Base-by-base conservation (phyloP, 2,113 vertebrate species). In the Corapipo altera region DNA sequence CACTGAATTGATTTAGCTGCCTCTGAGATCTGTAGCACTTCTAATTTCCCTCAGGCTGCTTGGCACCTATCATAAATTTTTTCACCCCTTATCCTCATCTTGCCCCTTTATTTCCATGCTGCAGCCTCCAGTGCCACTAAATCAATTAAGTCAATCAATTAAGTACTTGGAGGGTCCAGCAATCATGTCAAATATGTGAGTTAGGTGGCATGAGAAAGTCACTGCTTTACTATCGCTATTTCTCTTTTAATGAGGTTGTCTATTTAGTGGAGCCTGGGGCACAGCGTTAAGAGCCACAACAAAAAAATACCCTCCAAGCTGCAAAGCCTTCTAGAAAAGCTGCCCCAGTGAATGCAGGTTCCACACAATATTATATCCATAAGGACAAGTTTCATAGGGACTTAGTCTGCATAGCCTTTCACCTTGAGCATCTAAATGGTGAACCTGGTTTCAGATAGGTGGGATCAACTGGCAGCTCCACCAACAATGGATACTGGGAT, bases 81-180 rank as follows among this genome's bases (percentile, higher is more conserved):
- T 96, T 96, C 96, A 95, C 93, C 91, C 89, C 93, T 95, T 95
- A 96, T 96, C 84, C 89, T 95, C 89, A 57, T 95, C 71, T 85
- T 96, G 91, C 89, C 95, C 91, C 94, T 94, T 90, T 92, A 94
- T 94, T 94, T 95, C 91, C 91, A 94, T 20, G 85, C 93, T 93
- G 80, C 88, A 95, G 93, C 96, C 96, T 96, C 95, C 86, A 96
- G 96, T 97, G 89, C 94, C 93, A 95, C 93, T 95, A 95, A 97
- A 97, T 97, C 96, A 97, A 96, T 97, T 97, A 97, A 96, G 93
- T 70, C 93, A 96, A 97, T 97, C 96, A 97, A 97, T 97, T 97
- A 97, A 97, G 93, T 95, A 97, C 94, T 97, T 89, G 93, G 96
- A 96, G 89, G 88, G 94, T 95, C 93, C 92, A 90, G 95, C 92